These are phyloP conservation scores for Sinodicranocentrus sp. DNA, from an alignment of 2,888 invertebrate genomes.

Conservation along the genomic window DNA sequence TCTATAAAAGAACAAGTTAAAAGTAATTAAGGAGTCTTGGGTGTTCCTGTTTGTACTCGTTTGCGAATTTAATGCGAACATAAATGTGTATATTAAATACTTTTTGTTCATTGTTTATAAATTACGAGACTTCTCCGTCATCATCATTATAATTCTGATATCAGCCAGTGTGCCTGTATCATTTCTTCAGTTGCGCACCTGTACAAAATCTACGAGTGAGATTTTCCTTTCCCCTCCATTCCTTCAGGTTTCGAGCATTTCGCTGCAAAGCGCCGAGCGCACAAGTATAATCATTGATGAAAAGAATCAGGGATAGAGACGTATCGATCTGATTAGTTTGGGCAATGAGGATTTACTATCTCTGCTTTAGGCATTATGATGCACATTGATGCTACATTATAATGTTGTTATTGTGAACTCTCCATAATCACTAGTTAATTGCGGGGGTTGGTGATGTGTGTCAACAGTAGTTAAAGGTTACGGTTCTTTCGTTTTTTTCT, in stretches of 20 bases:
- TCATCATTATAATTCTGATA: constrained; percentile 25
- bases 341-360: constrained; percentile 22
- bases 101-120: constrained; percentile 55
- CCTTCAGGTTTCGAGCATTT: too few species aligned
- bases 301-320: constrained; percentile 3
- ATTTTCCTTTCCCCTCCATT: neutral
- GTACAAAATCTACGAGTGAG: too few species aligned
- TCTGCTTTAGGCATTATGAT: constrained; percentile 17
- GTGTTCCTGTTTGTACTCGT: constrained; percentile 57
- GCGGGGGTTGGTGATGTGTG: neutral
- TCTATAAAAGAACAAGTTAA: constrained; percentile 41
- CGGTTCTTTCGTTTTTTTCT: neutral
- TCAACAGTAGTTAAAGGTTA: constrained; percentile 3
- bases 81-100: constrained; percentile 32
- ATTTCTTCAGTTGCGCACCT: neutral
- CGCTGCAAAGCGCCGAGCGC: too few species aligned
- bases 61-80: constrained; percentile 59
- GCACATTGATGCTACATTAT: constrained; percentile 7
- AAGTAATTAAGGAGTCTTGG: constrained; percentile 66
- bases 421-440: neutral
- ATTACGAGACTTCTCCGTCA: constrained; percentile 51
- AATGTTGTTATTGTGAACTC: neutral
- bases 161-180: neutral
- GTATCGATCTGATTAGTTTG: constrained; percentile 28
- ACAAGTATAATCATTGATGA: too few species aligned